phyloP scores from a whole-genome alignment of 2,888 invertebrate species.

The Corythucha ciliata region DNA sequence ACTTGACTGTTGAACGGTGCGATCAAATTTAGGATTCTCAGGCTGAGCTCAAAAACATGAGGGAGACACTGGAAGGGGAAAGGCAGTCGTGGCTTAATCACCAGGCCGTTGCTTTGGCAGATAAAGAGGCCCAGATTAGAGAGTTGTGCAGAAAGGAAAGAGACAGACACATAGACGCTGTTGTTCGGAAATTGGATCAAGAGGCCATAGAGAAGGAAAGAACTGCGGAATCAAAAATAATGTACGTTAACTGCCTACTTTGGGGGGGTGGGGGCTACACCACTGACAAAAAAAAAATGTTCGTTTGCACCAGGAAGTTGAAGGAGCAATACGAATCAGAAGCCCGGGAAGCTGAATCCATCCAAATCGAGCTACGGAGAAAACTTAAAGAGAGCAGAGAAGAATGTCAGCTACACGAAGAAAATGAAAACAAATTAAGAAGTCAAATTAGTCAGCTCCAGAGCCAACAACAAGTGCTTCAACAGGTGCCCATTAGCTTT shows the following conservation, averaged over 20 bases:
- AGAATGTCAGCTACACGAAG: constrained; percentile 56
- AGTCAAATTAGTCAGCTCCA: constrained; percentile 33
- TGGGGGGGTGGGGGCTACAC: no score
- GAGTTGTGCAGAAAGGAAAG: constrained; percentile 62
- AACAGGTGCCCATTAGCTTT: constrained; percentile 26
- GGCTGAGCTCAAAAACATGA: constrained; percentile 48
- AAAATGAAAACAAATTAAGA: constrained; percentile 41
- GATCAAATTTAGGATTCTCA: constrained; percentile 27
- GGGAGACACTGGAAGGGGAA: constrained; percentile 52
- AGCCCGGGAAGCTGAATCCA: constrained; percentile 54
- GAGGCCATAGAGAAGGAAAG: constrained; percentile 58
- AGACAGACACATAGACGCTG: constrained; percentile 67
- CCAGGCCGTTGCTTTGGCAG: constrained; percentile 51
- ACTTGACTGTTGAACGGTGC: neutral
- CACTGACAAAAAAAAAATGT: no score
- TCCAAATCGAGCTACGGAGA: constrained; percentile 55
- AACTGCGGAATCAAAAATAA: constrained; percentile 48
- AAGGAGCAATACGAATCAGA: constrained; percentile 69
- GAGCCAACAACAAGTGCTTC: constrained; percentile 30
- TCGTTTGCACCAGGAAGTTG: constrained; percentile 57
- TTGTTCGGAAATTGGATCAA: constrained; percentile 57
- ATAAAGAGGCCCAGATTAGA: constrained; percentile 57
- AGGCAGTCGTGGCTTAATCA: constrained; percentile 57
- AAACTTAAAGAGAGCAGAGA: constrained; percentile 59
- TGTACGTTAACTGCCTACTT: constrained; percentile 32